phyloP scores from a whole-genome alignment of 2,113 vertebrate species.

The Kobus ellipsiprymnus region DNA sequence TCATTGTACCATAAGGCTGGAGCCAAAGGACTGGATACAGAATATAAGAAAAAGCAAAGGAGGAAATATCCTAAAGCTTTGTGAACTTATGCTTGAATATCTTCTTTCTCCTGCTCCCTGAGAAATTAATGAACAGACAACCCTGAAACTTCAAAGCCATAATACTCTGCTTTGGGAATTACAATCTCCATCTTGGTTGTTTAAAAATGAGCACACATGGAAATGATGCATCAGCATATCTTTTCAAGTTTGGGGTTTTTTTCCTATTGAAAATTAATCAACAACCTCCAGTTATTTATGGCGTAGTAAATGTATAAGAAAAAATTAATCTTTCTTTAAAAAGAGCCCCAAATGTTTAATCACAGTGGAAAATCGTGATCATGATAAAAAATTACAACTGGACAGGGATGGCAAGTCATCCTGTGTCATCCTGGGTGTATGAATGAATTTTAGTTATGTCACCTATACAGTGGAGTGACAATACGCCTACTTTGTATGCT shows the following conservation, averaged over 20 bases:
- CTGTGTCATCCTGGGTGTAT: background rate
- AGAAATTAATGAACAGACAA: constrained; percentile 65
- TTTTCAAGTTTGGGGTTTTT: constrained; percentile 50
- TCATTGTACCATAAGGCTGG: background rate
- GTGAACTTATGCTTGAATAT: background rate
- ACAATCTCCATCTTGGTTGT: constrained; percentile 38
- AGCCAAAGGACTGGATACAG: background rate
- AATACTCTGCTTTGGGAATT: constrained; percentile 37
- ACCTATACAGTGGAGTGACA: background rate
- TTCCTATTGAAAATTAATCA: constrained; percentile 63
- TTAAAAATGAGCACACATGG: constrained; percentile 44
- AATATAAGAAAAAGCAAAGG: constrained; percentile 3
- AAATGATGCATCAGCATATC: constrained; percentile 53
- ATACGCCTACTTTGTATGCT: background rate
- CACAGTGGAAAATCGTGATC: background rate
- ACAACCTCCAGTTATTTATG: constrained; percentile 58
- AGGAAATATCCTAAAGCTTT: constrained; percentile 6
- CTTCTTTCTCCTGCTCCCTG: constrained; percentile 35
- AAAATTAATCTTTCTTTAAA: background rate
- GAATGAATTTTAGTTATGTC: background rate
- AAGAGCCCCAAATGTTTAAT: background rate
- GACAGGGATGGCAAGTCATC: background rate
- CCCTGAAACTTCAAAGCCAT: constrained; percentile 54
- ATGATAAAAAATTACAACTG: background rate
- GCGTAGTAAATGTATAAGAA: constrained; percentile 21